Conservation (phyloP, 1,140 invertebrate species). For the Lasioglossum albipes region DNA sequence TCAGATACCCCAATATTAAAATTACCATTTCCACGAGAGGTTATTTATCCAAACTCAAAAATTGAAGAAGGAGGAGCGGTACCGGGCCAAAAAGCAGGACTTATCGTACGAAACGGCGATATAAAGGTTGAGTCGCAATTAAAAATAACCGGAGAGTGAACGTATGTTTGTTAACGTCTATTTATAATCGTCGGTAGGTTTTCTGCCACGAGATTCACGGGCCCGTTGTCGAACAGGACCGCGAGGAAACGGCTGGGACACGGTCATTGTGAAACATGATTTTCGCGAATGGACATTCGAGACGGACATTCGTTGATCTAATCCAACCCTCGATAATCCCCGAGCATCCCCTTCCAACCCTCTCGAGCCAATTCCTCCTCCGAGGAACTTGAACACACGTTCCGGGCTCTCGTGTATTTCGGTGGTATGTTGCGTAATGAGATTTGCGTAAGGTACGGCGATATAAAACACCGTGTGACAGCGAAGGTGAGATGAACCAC, state of each 20-base stretch:
- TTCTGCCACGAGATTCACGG: conserved; percentile 14
- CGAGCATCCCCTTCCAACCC: not conserved
- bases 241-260: not conserved
- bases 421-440: conserved; percentile 73
- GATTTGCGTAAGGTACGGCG: conserved; percentile 69
- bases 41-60: too few species aligned
- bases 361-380: not conserved
- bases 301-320: too few species aligned
- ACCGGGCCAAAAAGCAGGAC: too few species aligned
- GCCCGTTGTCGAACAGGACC: not conserved
- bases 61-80: too few species aligned
- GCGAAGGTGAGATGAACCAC: conserved; percentile 31
- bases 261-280: conserved; percentile 16
- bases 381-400: conserved; percentile 55
- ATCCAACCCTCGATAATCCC: not conserved
- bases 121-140: conserved; percentile 35
- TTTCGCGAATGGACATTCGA: conserved; percentile 14
- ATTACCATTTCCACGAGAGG: too few species aligned
- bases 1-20: too few species aligned
- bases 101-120: conserved; percentile 10
- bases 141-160: conserved; percentile 31
- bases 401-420: conserved; percentile 71
- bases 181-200: conserved; percentile 30
- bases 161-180: conserved; percentile 37
- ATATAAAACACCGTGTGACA: conserved; percentile 64